Base-by-base conservation (phyloP, 37 sponge, comb jelly and placozoan genomes). In the Aplysina aerophoba region DNA sequence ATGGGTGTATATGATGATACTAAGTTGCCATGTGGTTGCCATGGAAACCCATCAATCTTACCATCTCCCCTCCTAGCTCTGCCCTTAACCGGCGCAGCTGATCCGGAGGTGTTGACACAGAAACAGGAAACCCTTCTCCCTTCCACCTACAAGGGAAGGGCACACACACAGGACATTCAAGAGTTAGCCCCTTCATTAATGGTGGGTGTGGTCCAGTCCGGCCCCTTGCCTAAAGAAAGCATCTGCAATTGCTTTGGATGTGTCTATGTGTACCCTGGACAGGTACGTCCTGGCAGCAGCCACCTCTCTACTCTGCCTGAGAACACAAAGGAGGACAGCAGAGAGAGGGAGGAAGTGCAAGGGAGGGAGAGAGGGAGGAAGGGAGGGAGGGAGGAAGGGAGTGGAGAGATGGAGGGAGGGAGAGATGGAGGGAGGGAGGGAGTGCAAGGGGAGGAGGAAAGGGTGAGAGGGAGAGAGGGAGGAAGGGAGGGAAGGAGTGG, bases 401-500 rank as follows among this genome's bases (percentile, higher is more conserved):
- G 88, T n/a, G 54, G 28, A 65, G 44, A 13, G 85, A 67, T 38
- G 64, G 56, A 74, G 88, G 44, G 20, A 69, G 79, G 12, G 60
- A 40, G 38, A 27, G 55, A 37, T 31, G 78, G 21, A 24, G 59
- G 31, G 81, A 24, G 28, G 55, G 74, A 63, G 56, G 33, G 28
- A 55, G 73, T 24, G 63, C 50, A 71, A 58, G 85, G 33, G 84
- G 88, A 33, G 40, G 81, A 21, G 39, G 34, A 55, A 38, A 53
- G 30, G 85, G 88, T 57, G 57, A 71, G 59, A 81, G 33, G 84
- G 88, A 33, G 40, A 74, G 14, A 33, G 34, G 55, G 59, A 53
- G 30, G 85, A 85, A 56, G 69, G 14, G 82, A 54, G 55, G 82
- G 33, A 28, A 73, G 55, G 22, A 28, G 82, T 54, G 77, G 21